These are phyloP conservation scores for Sphinx pinastri DNA, from an alignment of 2,888 invertebrate genomes.

Conservation along the genomic window DNA sequence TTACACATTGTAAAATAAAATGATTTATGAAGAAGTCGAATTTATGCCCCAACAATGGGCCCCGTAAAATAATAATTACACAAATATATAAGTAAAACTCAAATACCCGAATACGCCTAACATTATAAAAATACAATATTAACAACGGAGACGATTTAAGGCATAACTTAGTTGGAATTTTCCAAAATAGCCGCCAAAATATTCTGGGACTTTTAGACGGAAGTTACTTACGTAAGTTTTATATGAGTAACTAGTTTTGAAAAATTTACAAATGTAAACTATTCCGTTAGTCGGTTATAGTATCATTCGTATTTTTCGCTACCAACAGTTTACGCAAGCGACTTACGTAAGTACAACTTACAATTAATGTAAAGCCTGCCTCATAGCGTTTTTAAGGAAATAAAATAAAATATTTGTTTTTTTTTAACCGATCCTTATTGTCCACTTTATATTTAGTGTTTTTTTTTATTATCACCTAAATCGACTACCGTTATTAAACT, in stretches of 20 bases:
- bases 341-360: no score
- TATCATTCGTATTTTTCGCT: no score
- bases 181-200: background rate
- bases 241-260: no score
- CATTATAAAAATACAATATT: conserved; percentile 35
- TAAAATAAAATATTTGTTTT: no score
- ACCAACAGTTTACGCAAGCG: no score
- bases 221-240: no score
- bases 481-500: conserved; percentile 3
- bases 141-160: background rate
- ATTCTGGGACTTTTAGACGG: background rate
- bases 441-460: no score
- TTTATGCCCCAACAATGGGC: conserved; percentile 3
- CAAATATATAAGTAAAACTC: conserved; percentile 36
- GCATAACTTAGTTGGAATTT: background rate
- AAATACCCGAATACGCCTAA: conserved; percentile 38
- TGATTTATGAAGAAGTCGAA: background rate
- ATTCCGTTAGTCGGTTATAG: no score
- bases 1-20: background rate
- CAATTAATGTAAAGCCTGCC: no score
- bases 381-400: no score
- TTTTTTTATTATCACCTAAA: background rate
- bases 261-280: no score
- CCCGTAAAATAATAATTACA: conserved; percentile 15
- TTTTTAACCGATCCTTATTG: no score